Percentiles rank a stretch among this genome's conserved stretches.
These are phyloP conservation scores for Percopsis omiscomaycus DNA, from an alignment of 2,797 vertebrate species.

Conservation along the genomic window DNA sequence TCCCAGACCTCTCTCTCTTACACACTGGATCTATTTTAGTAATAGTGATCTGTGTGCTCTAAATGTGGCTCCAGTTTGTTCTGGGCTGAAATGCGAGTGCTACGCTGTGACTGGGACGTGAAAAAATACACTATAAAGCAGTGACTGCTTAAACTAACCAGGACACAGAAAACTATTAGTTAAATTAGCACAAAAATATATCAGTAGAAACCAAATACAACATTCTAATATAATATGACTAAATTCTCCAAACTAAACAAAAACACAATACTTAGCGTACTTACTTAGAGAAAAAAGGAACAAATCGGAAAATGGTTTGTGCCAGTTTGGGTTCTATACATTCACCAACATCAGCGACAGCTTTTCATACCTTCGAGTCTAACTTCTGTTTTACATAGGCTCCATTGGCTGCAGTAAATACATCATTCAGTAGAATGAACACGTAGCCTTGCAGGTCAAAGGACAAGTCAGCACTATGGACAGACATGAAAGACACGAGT, in stretches of 20 bases:
- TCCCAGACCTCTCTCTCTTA: slow-evolving; percentile 6
- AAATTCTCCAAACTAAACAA: background rate
- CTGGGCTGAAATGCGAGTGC: slow-evolving; percentile 51
- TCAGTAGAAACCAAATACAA: background rate
- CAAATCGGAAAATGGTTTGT: background rate
- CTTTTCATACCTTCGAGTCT: slow-evolving; percentile 89
- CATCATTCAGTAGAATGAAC: slow-evolving; percentile 93
- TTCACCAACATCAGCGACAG: slow-evolving; percentile 30
- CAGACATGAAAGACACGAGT: slow-evolving; percentile 2
- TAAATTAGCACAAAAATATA: background rate
- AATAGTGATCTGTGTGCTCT: slow-evolving; percentile 39
- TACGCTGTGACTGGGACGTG: slow-evolving; percentile 31
- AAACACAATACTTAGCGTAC: background rate
- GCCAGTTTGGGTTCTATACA: slow-evolving; percentile 26
- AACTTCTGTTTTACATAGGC: slow-evolving; percentile 98
- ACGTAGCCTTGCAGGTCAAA: slow-evolving; percentile 95
- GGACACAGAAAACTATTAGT: background rate
- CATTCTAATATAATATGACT: background rate
- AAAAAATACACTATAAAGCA: slow-evolving; percentile 12
- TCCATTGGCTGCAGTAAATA: slow-evolving; percentile 95
- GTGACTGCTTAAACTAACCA: background rate
- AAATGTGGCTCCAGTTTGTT: slow-evolving; percentile 45
- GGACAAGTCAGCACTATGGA: slow-evolving; percentile 87
- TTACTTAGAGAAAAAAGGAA: background rate
- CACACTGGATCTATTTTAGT: slow-evolving; percentile 8